phyloP scores from a whole-genome alignment of 1,140 invertebrate species.

The Polyergus mexicanus region DNA sequence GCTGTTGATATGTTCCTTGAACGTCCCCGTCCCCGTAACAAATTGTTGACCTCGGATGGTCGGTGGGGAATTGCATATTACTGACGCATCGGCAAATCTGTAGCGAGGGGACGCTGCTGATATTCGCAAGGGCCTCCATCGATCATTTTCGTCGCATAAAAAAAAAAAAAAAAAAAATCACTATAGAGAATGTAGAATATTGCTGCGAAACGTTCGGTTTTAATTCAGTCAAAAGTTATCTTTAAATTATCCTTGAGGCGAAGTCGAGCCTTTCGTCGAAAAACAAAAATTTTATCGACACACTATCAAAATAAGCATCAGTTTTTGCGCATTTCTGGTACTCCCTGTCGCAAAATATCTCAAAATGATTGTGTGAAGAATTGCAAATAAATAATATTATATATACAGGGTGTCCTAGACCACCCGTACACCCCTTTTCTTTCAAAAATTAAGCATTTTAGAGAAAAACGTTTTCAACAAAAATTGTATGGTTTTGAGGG shows the following conservation, averaged over 20 bases:
- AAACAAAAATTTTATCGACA: background rate
- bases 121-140: slow-evolving; percentile 46
- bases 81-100: slow-evolving; percentile 62
- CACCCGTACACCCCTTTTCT: too few species aligned
- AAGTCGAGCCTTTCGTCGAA: background rate
- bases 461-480: too few species aligned
- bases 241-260: background rate
- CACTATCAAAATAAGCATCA: background rate
- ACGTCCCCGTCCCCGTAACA: slow-evolving; percentile 69
- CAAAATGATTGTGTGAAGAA: background rate
- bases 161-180: too few species aligned
- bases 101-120: slow-evolving; percentile 59
- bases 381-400: background rate
- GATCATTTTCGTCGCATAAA: slow-evolving; percentile 62
- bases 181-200: background rate
- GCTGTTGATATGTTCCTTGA: slow-evolving; percentile 71
- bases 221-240: background rate
- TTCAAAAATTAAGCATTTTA: too few species aligned
- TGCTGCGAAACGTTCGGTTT: background rate
- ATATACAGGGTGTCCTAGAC: too few species aligned
- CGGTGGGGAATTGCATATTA: slow-evolving; percentile 69
- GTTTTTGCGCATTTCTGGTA: background rate
- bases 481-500: too few species aligned
- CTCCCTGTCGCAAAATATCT: background rate
- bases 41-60: slow-evolving; percentile 74